These are phyloP conservation scores for Phyllotis vaccarum DNA, from an alignment of 2,797 vertebrate species.

Conservation along the genomic window DNA sequence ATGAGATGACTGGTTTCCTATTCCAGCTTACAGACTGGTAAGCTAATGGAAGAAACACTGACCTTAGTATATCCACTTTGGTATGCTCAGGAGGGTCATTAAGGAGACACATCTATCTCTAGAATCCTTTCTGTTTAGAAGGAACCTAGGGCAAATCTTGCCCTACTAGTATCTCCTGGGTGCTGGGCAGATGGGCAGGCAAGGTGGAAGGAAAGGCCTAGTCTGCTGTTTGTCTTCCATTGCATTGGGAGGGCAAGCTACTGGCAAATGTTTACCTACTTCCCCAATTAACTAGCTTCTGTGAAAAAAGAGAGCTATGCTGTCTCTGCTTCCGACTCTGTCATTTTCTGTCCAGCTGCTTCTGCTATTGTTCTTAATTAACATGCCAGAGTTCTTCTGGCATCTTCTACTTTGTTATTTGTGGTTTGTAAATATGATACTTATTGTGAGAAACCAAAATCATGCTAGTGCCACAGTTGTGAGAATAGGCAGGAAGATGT, in stretches of 20 bases:
- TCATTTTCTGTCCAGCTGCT: slow-evolving; percentile 91
- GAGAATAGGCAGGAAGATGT: slow-evolving; percentile 65
- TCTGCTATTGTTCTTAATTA: slow-evolving; percentile 93
- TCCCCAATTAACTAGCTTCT: slow-evolving; percentile 99
- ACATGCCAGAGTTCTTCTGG: slow-evolving; percentile 89
- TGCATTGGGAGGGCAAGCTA: slow-evolving; percentile 92
- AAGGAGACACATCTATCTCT: slow-evolving; percentile 55
- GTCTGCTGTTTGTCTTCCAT: slow-evolving; percentile 85
- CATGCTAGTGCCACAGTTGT: slow-evolving; percentile 74
- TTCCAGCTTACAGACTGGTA: slow-evolving; percentile 66
- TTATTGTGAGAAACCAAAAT: slow-evolving; percentile 82
- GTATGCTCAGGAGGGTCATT: slow-evolving; percentile 76
- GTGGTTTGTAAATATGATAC: slow-evolving; percentile 88
- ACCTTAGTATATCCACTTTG: slow-evolving; percentile 71
- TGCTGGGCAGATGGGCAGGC: slow-evolving; percentile 78
- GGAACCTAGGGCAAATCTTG: slow-evolving; percentile 46
- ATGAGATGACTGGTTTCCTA: slow-evolving; percentile 68
- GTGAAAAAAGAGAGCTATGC: slow-evolving; percentile 99
- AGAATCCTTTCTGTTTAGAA: slow-evolving; percentile 69
- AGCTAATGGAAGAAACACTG: slow-evolving; percentile 65
- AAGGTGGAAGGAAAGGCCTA: slow-evolving; percentile 66
- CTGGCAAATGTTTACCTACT: slow-evolving; percentile 99
- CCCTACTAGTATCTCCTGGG: slow-evolving; percentile 68
- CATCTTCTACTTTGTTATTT: slow-evolving; percentile 90
- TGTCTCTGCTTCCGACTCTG: slow-evolving; percentile 91